Evolutionary conservation across 1,140 invertebrate genomes (phyloP), one percentile per base, ranked within the genome.

Genomic region (Meloidogyne floridensis): DNA sequence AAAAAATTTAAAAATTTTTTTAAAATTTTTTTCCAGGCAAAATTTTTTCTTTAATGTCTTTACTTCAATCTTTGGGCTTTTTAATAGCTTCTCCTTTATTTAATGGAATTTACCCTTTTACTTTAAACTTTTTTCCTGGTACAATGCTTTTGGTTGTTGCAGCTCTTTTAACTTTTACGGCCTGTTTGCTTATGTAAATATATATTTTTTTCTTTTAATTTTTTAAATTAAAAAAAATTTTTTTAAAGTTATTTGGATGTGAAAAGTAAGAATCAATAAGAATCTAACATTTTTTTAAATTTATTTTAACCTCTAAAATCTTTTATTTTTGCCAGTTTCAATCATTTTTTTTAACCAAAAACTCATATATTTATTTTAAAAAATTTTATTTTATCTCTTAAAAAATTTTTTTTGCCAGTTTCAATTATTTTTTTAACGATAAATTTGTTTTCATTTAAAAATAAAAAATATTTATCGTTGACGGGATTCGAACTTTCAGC

Each of bases 71-170:
- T 5, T 69, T 87, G 13, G 78, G 86, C 3, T 88, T 84, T 18
- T 78, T 89, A 13, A 18, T 82, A 72, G 88, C 88, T 18, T 89
- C 87, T 6, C 51, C 82, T 8, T 84, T 88, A 47, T 88, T 89
- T 82, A 88, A 88, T 73, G 88, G 86, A 65, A 1, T 89, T 43
- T 88, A 88, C 75, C 87, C 87, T 4, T 70, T 77, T 51, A 88
- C 87, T 4, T 65, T 88, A 43, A 43, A 51, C n/a, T 86, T 89
- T 74, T 88, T 87, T 51, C 76, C 86, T 13, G 87, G 87, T 43
- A 87, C 86, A 71, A 87, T 86, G 77, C 82, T 86, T 54, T 18
- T 86, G 51, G 75, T 65, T 11, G 72, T 75, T 43, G 82, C 81
- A n/a, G 53, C 77, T 32, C 15, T 83, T 51, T 53, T 86, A 42